These are phyloP conservation scores for Aphidius gifuensis DNA, from an alignment of 1,140 invertebrate genomes.

Conservation along the genomic window DNA sequence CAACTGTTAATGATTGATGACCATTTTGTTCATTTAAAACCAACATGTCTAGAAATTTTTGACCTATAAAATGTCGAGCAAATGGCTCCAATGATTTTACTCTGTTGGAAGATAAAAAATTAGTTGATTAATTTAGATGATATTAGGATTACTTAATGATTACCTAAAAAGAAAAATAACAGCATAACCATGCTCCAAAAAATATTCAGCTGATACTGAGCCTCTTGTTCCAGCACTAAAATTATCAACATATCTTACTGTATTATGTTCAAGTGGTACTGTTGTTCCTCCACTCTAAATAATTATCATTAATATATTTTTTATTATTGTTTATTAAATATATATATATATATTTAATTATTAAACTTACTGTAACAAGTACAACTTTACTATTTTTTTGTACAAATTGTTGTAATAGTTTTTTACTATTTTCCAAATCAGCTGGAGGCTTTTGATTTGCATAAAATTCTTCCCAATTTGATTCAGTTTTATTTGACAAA, in stretches of 20 bases:
- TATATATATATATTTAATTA: conserved; percentile 13
- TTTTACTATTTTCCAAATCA: conserved; percentile 69
- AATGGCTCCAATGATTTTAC: conserved; percentile 87
- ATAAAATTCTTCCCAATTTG: conserved; percentile 78
- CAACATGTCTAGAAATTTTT: conserved; percentile 79
- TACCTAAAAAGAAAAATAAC: conserved; percentile 77
- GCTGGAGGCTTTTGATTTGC: conserved; percentile 68
- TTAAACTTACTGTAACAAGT: conserved; percentile 71
- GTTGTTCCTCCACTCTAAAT: conserved; percentile 91
- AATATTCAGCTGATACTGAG: conserved; percentile 92
- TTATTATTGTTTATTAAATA: background rate
- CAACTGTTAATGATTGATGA: conserved; percentile 62
- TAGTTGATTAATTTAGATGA: conserved; percentile 4
- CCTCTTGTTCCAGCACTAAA: conserved; percentile 96
- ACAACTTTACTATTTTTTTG: conserved; percentile 66
- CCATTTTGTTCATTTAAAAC: conserved; percentile 62
- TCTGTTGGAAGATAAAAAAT: conserved; percentile 34
- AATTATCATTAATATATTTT: conserved; percentile 15
- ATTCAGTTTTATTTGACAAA: conserved; percentile 45
- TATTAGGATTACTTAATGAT: conserved; percentile 11
- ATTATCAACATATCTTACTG: conserved; percentile 96
- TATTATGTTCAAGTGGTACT: conserved; percentile 94
- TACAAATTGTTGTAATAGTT: conserved; percentile 69
- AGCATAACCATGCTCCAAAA: conserved; percentile 76
- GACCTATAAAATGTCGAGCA: conserved; percentile 76